These are phyloP conservation scores for Dryomyza anilis DNA, from an alignment of 2,888 invertebrate genomes.

Conservation along the genomic window DNA sequence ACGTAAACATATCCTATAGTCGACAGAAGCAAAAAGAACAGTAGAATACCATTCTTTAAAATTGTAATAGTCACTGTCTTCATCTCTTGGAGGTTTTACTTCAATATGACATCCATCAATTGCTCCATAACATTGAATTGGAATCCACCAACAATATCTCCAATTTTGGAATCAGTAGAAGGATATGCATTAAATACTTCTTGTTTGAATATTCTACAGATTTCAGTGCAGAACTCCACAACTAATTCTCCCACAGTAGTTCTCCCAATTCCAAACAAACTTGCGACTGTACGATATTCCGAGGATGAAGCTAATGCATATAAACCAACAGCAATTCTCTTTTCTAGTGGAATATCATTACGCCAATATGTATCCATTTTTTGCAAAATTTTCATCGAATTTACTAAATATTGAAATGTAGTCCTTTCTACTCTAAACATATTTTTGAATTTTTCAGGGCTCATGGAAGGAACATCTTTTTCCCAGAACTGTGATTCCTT, in stretches of 20 bases:
- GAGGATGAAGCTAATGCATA: background rate
- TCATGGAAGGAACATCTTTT: background rate
- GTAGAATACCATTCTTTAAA: constrained; percentile 26
- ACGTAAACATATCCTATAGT: background rate
- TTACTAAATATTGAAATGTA: no score
- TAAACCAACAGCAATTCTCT: background rate
- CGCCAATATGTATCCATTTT: background rate
- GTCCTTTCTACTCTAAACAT: background rate
- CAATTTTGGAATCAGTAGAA: background rate
- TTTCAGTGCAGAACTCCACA: background rate
- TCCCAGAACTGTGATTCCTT: background rate
- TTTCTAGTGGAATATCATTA: background rate
- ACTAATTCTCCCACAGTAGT: background rate
- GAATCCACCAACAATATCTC: constrained; percentile 12
- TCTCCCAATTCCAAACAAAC: background rate
- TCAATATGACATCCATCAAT: constrained; percentile 26
- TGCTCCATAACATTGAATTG: constrained; percentile 21
- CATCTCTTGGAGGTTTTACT: constrained; percentile 16
- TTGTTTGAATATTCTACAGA: background rate
- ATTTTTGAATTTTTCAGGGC: background rate
- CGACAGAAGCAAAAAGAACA: constrained; percentile 24
- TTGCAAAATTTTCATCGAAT: background rate
- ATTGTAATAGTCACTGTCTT: constrained; percentile 21
- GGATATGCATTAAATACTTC: background rate
- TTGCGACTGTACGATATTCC: background rate